phyloP scores from a whole-genome alignment of 1,140 invertebrate species.

The Homalodisca vitripennis region DNA sequence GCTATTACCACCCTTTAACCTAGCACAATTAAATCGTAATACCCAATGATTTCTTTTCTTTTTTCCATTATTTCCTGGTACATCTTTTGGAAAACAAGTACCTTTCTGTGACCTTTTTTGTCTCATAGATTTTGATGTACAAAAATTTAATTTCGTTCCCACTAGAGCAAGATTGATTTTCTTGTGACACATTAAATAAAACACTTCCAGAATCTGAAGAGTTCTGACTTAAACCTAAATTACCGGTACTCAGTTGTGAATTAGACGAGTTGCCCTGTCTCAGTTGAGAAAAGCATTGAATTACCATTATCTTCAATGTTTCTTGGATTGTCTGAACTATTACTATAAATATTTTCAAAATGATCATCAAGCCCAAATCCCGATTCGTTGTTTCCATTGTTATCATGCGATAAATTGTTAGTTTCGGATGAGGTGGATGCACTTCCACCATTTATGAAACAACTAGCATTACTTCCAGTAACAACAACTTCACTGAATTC shows the following conservation, averaged over 20 bases:
- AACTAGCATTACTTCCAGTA: constrained; percentile 31
- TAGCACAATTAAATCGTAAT: constrained; percentile 59
- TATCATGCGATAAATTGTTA: constrained; percentile 23
- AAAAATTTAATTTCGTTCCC: constrained; percentile 19
- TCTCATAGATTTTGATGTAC: constrained; percentile 29
- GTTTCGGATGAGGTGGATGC: not conserved
- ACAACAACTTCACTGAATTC: constrained; percentile 37
- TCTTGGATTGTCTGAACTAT: constrained; percentile 34
- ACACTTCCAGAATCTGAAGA: not conserved
- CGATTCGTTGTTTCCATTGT: constrained; percentile 36
- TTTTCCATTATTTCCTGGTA: constrained; percentile 32
- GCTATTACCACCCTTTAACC: constrained; percentile 51
- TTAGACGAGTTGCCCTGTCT: not conserved
- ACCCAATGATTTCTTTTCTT: constrained; percentile 62
- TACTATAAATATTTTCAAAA: constrained; percentile 42
- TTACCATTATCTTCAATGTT: constrained; percentile 33
- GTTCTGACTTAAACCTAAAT: not conserved
- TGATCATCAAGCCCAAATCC: constrained; percentile 35
- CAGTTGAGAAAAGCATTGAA: not conserved
- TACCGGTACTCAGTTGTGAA: too few species aligned
- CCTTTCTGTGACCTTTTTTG: constrained; percentile 29
- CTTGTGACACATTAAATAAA: not conserved
- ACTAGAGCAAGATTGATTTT: not conserved
- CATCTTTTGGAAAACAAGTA: constrained; percentile 17
- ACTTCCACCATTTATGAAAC: constrained; percentile 25